phyloP scores from a whole-genome alignment of 2,888 invertebrate species.

The Pecten maximus region DNA sequence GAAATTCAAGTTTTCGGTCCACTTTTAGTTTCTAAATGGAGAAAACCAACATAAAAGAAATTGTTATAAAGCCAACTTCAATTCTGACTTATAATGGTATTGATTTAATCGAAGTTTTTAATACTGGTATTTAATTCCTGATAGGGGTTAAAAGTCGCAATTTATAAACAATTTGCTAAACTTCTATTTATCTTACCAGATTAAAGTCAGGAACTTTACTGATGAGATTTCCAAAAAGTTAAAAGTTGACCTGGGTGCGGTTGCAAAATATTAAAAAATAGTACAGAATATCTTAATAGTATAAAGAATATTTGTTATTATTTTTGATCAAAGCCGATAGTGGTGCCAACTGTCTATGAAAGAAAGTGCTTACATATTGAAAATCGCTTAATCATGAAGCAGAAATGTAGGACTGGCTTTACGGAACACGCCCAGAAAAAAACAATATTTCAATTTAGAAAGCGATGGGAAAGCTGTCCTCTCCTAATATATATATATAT shows the following conservation, averaged over 20 bases:
- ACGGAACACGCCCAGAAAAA: too few relatives aligned
- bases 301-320: neutral
- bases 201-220: neutral
- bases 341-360: neutral
- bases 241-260: neutral
- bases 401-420: neutral
- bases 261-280: neutral
- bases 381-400: neutral
- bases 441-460: too few relatives aligned
- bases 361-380: neutral
- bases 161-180: neutral
- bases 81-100: neutral
- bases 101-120: neutral
- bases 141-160: neutral
- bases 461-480: too few relatives aligned
- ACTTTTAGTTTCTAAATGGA: neutral
- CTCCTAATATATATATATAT: too few relatives aligned
- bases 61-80: neutral
- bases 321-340: neutral
- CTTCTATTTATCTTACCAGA: neutral
- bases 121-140: neutral
- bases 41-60: neutral
- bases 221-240: neutral
- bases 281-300: neutral
- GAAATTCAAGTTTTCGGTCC: conserved; percentile 9